Evolutionary conservation across 1,140 invertebrate genomes (phyloP).

Genomic region (Drosophila tropicalis): DNA sequence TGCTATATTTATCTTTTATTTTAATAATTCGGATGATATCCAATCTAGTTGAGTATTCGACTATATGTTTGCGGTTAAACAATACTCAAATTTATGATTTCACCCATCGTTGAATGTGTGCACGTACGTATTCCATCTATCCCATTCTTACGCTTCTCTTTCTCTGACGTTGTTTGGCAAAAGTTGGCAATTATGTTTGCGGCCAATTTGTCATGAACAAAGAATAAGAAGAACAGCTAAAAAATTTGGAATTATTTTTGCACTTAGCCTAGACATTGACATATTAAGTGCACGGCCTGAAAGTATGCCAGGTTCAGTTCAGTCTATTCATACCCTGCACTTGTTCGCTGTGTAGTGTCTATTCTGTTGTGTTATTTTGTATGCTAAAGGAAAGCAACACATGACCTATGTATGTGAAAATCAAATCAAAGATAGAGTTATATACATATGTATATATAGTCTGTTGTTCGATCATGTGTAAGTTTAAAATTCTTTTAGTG

Average conservation of each 20-base stretch:
- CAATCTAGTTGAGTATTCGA: neutral
- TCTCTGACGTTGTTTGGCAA: slow-evolving; percentile 17
- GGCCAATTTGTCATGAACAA: slow-evolving; percentile 41
- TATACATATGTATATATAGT: too few species aligned
- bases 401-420: too few species aligned
- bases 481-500: neutral
- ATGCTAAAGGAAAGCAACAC: too few species aligned
- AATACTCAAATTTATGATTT: slow-evolving; percentile 2
- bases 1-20: neutral
- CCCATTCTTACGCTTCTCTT: neutral
- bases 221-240: neutral
- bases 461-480: too few species aligned
- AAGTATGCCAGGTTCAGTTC: slow-evolving; percentile 39
- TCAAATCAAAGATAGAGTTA: too few species aligned
- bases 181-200: slow-evolving; percentile 52
- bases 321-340: too few species aligned
- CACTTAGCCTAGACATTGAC: slow-evolving; percentile 43
- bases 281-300: slow-evolving; percentile 18
- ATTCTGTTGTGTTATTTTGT: too few species aligned
- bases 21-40: neutral
- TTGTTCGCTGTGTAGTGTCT: too few species aligned
- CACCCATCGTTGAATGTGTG: neutral
- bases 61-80: slow-evolving; percentile 8
- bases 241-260: slow-evolving; percentile 38
- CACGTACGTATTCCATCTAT: neutral